Conservation (phyloP, 2,888 invertebrate genomes). For the Nudaria mundana region DNA sequence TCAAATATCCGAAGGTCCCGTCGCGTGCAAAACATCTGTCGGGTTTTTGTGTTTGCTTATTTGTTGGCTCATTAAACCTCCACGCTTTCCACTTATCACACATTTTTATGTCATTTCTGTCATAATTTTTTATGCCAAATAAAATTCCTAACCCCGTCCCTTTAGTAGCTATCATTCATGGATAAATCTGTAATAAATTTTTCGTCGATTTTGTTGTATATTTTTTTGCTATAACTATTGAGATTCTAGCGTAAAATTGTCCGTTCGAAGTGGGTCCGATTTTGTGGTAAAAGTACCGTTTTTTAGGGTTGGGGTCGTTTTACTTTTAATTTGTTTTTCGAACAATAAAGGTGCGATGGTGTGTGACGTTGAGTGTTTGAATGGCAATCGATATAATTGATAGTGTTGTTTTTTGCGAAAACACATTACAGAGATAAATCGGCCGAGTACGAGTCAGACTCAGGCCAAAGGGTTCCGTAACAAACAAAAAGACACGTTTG, state of each 20-base stretch:
- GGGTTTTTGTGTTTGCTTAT: constrained; percentile 41
- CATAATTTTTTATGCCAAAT: constrained; percentile 74
- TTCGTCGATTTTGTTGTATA: too few species aligned
- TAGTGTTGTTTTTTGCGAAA: constrained; percentile 28
- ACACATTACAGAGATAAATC: constrained; percentile 8
- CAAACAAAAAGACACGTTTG: too few species aligned
- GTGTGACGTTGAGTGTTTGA: constrained; percentile 37
- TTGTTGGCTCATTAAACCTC: constrained; percentile 65
- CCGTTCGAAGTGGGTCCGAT: constrained; percentile 18
- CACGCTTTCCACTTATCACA: constrained; percentile 75
- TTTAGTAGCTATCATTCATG: constrained; percentile 42
- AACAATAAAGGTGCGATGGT: constrained; percentile 25
- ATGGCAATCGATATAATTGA: constrained; percentile 48
- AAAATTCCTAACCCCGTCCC: constrained; percentile 68
- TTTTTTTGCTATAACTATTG: too few species aligned
- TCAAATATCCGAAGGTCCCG: constrained; percentile 22
- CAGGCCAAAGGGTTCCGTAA: too few species aligned
- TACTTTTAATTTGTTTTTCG: constrained; percentile 39
- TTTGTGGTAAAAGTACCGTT: constrained; percentile 39
- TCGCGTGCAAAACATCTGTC: constrained; percentile 62
- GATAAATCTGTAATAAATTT: constrained; percentile 28
- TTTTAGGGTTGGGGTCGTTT: constrained; percentile 40
- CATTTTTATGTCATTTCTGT: constrained; percentile 66
- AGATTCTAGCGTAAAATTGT: constrained; percentile 53
- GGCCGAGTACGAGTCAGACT: too few species aligned